Percentiles rank a stretch among this genome's conserved stretches.
phyloP scores from a whole-genome alignment of 2,113 vertebrate species.

The Coptodon bakossiorum region DNA sequence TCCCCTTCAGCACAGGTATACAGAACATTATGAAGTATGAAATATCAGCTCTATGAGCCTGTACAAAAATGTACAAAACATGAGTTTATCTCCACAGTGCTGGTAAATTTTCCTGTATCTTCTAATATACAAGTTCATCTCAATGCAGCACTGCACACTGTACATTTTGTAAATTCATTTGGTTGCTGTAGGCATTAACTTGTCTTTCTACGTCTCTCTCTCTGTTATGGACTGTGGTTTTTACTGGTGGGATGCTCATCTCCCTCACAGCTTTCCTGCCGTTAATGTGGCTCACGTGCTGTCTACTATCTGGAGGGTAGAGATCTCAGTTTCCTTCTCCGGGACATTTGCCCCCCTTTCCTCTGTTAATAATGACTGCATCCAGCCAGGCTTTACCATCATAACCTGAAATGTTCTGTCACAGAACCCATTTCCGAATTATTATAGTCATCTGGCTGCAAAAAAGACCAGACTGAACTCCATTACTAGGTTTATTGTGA shows the following conservation, averaged over 20 bases:
- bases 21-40: neutral
- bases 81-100: neutral
- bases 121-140: neutral
- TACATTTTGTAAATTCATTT: neutral
- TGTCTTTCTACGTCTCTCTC: neutral
- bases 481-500: constrained; percentile 1
- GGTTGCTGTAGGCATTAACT: neutral
- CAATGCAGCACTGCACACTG: neutral
- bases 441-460: neutral
- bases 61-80: neutral
- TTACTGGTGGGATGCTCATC: constrained; percentile 28
- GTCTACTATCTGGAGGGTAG: neutral
- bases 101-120: neutral
- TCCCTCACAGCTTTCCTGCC: neutral
- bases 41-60: neutral
- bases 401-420: constrained; percentile 18
- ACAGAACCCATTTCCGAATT: neutral
- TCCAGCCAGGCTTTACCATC: neutral
- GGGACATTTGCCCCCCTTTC: constrained; percentile 21
- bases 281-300: constrained; percentile 5
- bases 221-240: constrained; percentile 27
- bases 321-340: neutral
- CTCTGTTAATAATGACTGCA: constrained; percentile 11
- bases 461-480: neutral
- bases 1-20: constrained; percentile 91